These are phyloP conservation scores for Melanotaenia parkinsoni DNA, from an alignment of 2,797 vertebrate genomes.

Conservation along the genomic window DNA sequence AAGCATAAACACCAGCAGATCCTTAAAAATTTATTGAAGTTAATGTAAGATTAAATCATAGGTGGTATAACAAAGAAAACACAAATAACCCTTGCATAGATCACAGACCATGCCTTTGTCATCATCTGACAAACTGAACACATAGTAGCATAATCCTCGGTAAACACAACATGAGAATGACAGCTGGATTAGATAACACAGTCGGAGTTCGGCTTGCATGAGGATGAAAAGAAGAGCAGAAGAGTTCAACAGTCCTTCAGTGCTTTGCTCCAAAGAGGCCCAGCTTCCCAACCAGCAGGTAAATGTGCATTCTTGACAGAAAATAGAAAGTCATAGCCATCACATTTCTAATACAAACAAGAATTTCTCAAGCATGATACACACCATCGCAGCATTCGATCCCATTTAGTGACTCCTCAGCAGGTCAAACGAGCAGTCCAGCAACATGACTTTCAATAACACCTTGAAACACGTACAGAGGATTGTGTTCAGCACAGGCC, in stretches of 20 bases:
- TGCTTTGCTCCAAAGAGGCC: conserved; percentile 54
- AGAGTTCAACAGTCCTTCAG: conserved; percentile 67
- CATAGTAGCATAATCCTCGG: conserved; percentile 72
- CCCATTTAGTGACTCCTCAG: conserved; percentile 55
- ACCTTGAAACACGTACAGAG: conserved; percentile 56
- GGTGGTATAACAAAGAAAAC: conserved; percentile 75
- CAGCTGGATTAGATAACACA: conserved; percentile 65
- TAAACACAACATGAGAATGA: conserved; percentile 74
- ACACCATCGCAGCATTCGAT: conserved; percentile 53
- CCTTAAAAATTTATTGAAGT: conserved; percentile 89
- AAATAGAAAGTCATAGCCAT: conserved; percentile 58
- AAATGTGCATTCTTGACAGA: conserved; percentile 62
- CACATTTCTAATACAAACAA: conserved; percentile 48
- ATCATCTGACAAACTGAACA: conserved; percentile 79
- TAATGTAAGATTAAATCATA: conserved; percentile 83
- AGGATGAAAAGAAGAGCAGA: conserved; percentile 68
- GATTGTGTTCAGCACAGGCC: conserved; percentile 65
- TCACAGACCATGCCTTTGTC: conserved; percentile 86
- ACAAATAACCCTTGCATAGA: conserved; percentile 87
- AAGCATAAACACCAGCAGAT: conserved; percentile 74
- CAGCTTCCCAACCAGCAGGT: conserved; percentile 48
- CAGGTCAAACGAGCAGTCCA: conserved; percentile 54
- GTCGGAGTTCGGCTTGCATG: conserved; percentile 67
- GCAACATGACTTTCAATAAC: conserved; percentile 54
- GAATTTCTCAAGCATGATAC: conserved; percentile 57